Evolutionary conservation across 2,797 vertebrate species (phyloP), one percentile per base, ranked within the genome.

Genomic region (Malacoctenus gilli): DNA sequence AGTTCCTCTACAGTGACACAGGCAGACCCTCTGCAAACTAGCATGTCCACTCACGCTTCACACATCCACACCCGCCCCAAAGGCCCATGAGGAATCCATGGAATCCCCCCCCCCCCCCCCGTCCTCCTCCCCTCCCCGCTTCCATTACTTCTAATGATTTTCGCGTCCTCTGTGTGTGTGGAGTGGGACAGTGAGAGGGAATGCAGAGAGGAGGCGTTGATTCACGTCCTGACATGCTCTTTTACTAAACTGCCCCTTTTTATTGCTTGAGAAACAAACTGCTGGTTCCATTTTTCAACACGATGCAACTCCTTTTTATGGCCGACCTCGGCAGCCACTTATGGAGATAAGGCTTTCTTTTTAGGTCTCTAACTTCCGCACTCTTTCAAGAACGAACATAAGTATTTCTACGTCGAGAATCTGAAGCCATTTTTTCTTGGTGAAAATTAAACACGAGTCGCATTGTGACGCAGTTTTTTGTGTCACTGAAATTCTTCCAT

Each of bases 1-100:
- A 87, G 86, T 90, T 91, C 89, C 82, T 89, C 77, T 82, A 70
- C 73, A 85, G 82, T 91, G 87, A 91, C 84, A 87, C 68, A 57
- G 71, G 38, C 72, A 21, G 57, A 74, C 66, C 21, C 66, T 59
- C 58, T 56, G 74, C 68, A 71, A 80, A 73, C 66, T 57, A 75
- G 59, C 78, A 54, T 85, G 85, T 86, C 77, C 79, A 50, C 79
- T 86, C 82, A 84, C 63, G 70, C 77, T 69, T 50, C 59, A 66
- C 74, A 69, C 55, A 55, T 52, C 70, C 64, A 55, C 54, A 72
- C 64, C 7, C 60, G 50, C 49, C 63, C 54, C 54, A 44, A 77
- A 62, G 38, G 42, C 68, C 67, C 74, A 78, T 46, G 46, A 50
- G 75, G 84, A 86, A 84, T 87, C 72, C 50, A 3, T 38, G 79